Evolutionary conservation across 2,888 invertebrate genomes (phyloP).

Genomic region (Pheosia gnoma): DNA sequence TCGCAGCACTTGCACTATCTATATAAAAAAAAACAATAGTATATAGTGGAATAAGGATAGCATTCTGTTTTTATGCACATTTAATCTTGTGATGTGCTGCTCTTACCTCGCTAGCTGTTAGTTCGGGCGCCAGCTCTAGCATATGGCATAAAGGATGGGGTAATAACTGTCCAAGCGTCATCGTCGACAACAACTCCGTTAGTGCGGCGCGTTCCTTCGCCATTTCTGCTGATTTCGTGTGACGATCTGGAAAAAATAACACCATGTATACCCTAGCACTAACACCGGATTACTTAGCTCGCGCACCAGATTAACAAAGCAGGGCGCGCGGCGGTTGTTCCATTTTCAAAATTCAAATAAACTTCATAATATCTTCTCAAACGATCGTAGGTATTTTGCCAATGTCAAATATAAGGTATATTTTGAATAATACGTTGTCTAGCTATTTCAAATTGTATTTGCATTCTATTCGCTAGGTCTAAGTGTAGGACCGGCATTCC

Average conservation of each 20-base stretch:
- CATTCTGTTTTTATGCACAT: too few relatives aligned
- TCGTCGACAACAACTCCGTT: constrained; percentile 89
- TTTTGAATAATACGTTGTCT: too few relatives aligned
- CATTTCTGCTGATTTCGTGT: constrained; percentile 63
- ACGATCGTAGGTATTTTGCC: too few relatives aligned
- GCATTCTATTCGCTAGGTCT: too few relatives aligned
- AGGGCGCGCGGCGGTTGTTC: too few relatives aligned
- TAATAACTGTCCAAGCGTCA: constrained; percentile 93
- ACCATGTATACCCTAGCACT: background rate
- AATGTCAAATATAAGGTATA: too few relatives aligned
- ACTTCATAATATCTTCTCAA: too few relatives aligned
- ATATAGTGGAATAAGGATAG: too few relatives aligned
- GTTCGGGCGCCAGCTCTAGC: constrained; percentile 88
- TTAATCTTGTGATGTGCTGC: background rate
- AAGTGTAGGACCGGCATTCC: too few relatives aligned
- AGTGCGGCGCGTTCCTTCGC: constrained; percentile 64
- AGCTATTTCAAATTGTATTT: too few relatives aligned
- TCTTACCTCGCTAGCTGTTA: constrained; percentile 89
- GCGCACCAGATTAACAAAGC: background rate
- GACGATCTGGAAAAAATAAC: constrained; percentile 46
- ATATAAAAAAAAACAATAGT: constrained; percentile 37
- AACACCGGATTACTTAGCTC: background rate
- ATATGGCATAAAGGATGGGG: constrained; percentile 92
- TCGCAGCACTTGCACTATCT: constrained; percentile 91
- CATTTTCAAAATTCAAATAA: too few relatives aligned